These are phyloP conservation scores for Parelbella ahira DNA, from an alignment of 2,888 invertebrate species.

Conservation along the genomic window DNA sequence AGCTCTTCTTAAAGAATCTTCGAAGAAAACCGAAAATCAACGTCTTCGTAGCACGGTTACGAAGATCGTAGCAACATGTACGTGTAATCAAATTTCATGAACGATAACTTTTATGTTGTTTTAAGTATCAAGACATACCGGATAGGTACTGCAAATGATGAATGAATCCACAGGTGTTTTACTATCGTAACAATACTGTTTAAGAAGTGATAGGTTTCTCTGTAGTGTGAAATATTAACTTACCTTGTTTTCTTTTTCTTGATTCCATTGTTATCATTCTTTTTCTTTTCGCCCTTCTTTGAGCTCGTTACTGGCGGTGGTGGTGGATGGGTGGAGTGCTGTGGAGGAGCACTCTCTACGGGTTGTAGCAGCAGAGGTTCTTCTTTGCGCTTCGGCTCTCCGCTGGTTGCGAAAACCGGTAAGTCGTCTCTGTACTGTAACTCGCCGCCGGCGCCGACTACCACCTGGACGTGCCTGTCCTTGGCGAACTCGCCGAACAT, in stretches of 20 bases:
- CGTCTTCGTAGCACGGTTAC: slow-evolving; percentile 7
- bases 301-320: slow-evolving; percentile 71
- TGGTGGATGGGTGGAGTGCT: slow-evolving; percentile 48
- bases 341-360: slow-evolving; percentile 53
- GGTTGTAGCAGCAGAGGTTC: slow-evolving; percentile 64
- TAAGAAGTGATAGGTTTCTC: too few relatives aligned
- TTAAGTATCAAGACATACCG: too few relatives aligned
- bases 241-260: slow-evolving; percentile 97
- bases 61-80: slow-evolving; percentile 9
- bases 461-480: slow-evolving; percentile 70
- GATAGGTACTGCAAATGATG: too few relatives aligned
- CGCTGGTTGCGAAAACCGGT: slow-evolving; percentile 50
- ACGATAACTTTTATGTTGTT: too few relatives aligned
- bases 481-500: slow-evolving; percentile 88
- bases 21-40: too few relatives aligned
- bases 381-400: slow-evolving; percentile 63
- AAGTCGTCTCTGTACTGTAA: slow-evolving; percentile 74
- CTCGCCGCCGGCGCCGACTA: slow-evolving; percentile 74
- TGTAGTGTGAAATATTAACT: too few relatives aligned
- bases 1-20: too few relatives aligned
- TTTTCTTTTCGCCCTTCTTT: slow-evolving; percentile 89
- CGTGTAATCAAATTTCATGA: too few relatives aligned
- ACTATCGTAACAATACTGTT: too few relatives aligned
- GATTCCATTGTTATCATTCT: slow-evolving; percentile 90
- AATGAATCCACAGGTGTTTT: too few relatives aligned